Conservation (phyloP, 2,797 vertebrate genomes). For the Brotogeris chrysoptera region DNA sequence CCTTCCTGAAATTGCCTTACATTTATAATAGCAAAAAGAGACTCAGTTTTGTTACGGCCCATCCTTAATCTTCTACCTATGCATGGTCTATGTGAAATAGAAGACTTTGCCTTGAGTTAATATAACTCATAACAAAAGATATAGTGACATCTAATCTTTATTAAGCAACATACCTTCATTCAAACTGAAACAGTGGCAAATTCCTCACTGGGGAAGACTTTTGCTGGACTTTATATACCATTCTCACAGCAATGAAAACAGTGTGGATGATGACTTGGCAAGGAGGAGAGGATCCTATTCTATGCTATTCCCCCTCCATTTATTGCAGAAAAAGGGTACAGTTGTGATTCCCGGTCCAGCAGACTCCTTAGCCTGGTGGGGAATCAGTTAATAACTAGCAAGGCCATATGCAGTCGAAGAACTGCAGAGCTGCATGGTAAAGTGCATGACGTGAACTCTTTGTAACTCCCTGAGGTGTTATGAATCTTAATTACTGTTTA, state of each 20-base stretch:
- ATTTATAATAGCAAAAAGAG: not conserved
- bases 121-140: not conserved
- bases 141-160: not conserved
- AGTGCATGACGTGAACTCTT: not conserved
- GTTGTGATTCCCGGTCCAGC: not conserved
- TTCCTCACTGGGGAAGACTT: not conserved
- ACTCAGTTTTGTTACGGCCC: not conserved
- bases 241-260: not conserved
- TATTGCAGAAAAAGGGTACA: not conserved
- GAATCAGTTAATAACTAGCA: not conserved
- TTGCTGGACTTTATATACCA: not conserved
- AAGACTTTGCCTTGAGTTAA: not conserved
- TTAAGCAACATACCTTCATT: not conserved
- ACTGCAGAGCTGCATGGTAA: not conserved
- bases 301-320: not conserved
- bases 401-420: not conserved
- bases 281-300: not conserved
- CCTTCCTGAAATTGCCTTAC: not conserved
- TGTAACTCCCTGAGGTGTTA: not conserved
- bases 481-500: not conserved
- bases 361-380: not conserved
- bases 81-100: not conserved
- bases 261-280: fast-evolving
- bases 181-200: not conserved
- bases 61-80: not conserved